These are phyloP conservation scores for Polymixis lichenea DNA, from an alignment of 2,888 invertebrate species.

Conservation along the genomic window DNA sequence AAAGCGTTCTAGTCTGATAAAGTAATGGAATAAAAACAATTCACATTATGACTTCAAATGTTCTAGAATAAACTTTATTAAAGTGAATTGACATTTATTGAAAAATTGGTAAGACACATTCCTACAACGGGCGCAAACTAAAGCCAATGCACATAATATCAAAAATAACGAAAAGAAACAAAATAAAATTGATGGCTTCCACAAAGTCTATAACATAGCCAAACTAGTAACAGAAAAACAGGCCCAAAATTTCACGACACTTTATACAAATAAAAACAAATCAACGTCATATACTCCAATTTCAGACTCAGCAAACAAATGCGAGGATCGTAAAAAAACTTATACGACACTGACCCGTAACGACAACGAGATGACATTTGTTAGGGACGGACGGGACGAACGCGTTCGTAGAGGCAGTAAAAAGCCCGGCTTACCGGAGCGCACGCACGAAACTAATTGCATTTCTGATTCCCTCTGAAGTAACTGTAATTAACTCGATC, in stretches of 20 bases:
- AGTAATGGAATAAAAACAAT: background rate
- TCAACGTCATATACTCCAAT: constrained; percentile 45
- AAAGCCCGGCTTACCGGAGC: constrained; percentile 74
- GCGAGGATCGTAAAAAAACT: constrained; percentile 66
- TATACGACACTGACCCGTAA: constrained; percentile 67
- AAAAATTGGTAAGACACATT: background rate
- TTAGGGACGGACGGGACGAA: constrained; percentile 63
- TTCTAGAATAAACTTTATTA: constrained; percentile 2
- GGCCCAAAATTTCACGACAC: constrained; percentile 5
- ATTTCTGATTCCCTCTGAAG: constrained; percentile 87
- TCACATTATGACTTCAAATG: background rate
- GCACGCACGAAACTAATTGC: constrained; percentile 85
- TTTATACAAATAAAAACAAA: constrained; percentile 38
- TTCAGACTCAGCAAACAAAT: constrained; percentile 65
- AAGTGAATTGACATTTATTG: constrained; percentile 20
- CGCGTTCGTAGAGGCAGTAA: constrained; percentile 67
- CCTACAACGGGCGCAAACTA: constrained; percentile 23
- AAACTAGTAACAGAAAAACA: constrained; percentile 5
- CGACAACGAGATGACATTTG: constrained; percentile 69
- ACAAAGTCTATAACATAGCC: background rate
- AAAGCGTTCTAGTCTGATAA: background rate
- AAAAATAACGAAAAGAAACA: background rate
- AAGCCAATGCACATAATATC: background rate
- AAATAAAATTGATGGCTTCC: background rate
- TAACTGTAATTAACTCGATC: constrained; percentile 83